Evolutionary conservation across 2,113 vertebrate species (phyloP).

Genomic region (Bothrops jararaca): DNA sequence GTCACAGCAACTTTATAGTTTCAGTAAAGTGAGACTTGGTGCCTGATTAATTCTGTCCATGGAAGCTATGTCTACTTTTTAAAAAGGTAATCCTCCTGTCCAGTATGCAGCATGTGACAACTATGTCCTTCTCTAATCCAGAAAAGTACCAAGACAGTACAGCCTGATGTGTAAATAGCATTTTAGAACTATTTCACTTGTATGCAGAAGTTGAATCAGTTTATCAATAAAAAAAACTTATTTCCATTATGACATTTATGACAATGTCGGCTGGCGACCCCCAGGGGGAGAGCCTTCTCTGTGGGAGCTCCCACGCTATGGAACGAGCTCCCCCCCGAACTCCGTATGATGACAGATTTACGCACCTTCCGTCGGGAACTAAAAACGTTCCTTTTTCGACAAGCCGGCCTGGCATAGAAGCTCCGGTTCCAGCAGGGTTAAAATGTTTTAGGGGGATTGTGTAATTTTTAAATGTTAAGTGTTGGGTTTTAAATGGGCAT

Average conservation of each 20-base stretch:
- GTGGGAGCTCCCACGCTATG: no score
- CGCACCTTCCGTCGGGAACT: no score
- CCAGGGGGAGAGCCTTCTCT: no score
- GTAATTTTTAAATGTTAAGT: no score
- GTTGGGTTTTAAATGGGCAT: no score
- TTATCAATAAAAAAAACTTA: not conserved
- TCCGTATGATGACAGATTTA: no score
- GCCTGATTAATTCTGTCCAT: slow-evolving; percentile 53
- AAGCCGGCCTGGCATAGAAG: no score
- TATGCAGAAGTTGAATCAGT: not conserved
- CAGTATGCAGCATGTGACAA: slow-evolving; percentile 34
- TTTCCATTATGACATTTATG: not conserved
- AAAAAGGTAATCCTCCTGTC: slow-evolving; percentile 48
- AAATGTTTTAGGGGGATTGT: no score
- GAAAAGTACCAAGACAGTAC: slow-evolving; percentile 19
- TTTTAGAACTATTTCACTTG: not conserved
- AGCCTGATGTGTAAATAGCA: slow-evolving; percentile 21
- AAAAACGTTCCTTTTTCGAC: no score
- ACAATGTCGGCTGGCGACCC: no score
- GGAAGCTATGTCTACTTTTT: slow-evolving; percentile 25
- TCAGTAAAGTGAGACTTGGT: slow-evolving; percentile 56
- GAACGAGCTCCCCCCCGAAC: no score
- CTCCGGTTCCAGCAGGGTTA: no score
- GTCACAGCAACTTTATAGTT: slow-evolving; percentile 52
- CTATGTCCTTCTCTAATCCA: slow-evolving; percentile 17